A percentile compares a stretch with the other conserved stretches of the same genome.
Evolutionary conservation across 64 coral and sea anemone species (phyloP).

Genomic region (Montipora efflorescens): DNA sequence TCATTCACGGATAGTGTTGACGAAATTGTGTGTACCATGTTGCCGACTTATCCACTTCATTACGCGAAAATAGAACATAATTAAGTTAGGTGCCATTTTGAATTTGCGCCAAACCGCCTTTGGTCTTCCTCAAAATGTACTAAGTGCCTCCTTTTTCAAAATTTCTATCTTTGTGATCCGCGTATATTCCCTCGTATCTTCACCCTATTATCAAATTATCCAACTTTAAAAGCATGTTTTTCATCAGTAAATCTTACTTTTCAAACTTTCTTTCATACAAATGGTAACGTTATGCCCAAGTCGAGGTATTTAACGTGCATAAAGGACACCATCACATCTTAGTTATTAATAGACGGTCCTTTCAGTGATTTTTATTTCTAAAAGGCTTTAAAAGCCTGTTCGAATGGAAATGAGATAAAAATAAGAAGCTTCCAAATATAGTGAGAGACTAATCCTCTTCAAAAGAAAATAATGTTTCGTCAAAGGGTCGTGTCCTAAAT

Average conservation of each 20-base stretch:
- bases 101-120: not conserved
- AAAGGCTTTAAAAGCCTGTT: not conserved
- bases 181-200: no score
- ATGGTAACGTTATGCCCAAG: no score
- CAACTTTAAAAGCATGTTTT: no score
- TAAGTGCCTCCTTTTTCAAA: not conserved
- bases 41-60: conserved; percentile 15
- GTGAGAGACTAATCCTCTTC: conserved; percentile 47
- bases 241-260: no score
- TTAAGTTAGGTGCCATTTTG: not conserved
- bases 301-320: no score
- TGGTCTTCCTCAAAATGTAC: not conserved
- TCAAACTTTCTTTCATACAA: no score
- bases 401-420: conserved; percentile 12
- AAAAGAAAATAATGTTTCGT: not conserved
- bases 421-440: conserved; percentile 55
- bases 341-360: not conserved
- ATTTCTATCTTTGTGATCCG: no score
- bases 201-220: no score
- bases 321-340: not conserved
- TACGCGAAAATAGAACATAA: not conserved
- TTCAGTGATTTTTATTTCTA: not conserved
- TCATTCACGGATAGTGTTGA: not conserved
- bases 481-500: conserved; percentile 13
- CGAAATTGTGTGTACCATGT: not conserved